Percentiles rank a stretch among this genome's conserved stretches.
phyloP scores from a whole-genome alignment of 2,797 vertebrate genomes.

The Benthosema pterotum region DNA sequence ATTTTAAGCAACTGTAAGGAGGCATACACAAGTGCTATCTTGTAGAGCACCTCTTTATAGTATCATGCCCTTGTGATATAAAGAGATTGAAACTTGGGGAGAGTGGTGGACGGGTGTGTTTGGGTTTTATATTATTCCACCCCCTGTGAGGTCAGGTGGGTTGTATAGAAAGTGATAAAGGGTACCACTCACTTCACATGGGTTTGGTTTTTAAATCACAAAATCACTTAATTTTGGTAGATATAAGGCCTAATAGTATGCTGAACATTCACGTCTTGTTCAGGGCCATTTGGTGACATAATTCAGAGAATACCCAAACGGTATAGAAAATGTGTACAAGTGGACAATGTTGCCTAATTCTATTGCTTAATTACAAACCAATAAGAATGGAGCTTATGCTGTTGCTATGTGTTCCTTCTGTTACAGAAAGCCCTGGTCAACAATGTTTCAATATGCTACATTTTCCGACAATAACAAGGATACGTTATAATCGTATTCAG shows the following conservation, averaged over 20 bases:
- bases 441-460: background rate
- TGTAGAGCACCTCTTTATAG: background rate
- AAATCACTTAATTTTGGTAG: background rate
- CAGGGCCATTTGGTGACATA: background rate
- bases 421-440: background rate
- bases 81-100: background rate
- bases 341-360: background rate
- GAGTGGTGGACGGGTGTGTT: too few relatives aligned
- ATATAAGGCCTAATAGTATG: conserved; percentile 5
- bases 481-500: background rate
- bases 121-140: too few relatives aligned
- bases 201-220: background rate
- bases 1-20: conserved; percentile 13
- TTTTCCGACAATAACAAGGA: background rate
- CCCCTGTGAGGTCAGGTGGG: too few relatives aligned
- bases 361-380: background rate
- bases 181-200: too few relatives aligned
- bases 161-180: too few relatives aligned
- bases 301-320: conserved; percentile 22
- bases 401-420: conserved; percentile 15
- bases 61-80: conserved; percentile 13
- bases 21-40: conserved; percentile 5
- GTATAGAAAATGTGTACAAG: background rate
- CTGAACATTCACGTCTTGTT: background rate
- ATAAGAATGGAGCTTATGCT: background rate